A percentile compares a stretch with the other conserved stretches of the same genome.
Conservation (phyloP, 2,888 invertebrate species). For the Cephus pulcher region DNA sequence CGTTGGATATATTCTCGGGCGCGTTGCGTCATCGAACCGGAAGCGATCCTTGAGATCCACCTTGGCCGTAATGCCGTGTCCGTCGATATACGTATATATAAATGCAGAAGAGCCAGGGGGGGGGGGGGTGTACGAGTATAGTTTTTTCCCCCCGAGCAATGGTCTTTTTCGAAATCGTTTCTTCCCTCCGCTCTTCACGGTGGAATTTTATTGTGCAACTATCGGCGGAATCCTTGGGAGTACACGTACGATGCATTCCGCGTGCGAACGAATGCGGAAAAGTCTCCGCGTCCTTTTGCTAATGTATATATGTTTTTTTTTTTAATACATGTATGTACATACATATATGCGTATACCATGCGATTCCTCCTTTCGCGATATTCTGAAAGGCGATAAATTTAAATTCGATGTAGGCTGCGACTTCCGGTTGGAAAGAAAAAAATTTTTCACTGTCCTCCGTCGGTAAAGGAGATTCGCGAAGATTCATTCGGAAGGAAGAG, state of each 20-base stretch:
- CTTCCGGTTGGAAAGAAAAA: not conserved
- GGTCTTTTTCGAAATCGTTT: not conserved
- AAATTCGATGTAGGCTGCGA: not conserved
- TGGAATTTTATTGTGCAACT: not conserved
- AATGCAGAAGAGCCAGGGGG: too few species aligned
- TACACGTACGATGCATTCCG: not conserved
- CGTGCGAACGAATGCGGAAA: not conserved
- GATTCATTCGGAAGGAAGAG: not conserved
- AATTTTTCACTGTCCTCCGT: not conserved
- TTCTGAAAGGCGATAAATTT: not conserved
- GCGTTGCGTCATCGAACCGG: not conserved
- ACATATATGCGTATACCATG: not conserved
- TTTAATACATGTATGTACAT: too few species aligned
- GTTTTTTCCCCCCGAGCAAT: not conserved
- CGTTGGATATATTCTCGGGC: not conserved
- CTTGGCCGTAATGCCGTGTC: not conserved
- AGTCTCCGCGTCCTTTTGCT: not conserved
- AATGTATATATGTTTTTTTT: not conserved
- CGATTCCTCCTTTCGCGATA: not conserved
- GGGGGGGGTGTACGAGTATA: too few species aligned
- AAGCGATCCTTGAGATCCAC: not conserved
- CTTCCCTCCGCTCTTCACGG: not conserved
- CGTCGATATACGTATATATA: not conserved
- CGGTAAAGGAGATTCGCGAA: not conserved
- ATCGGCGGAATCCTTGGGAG: not conserved